These are phyloP conservation scores for Lepeophtheirus nordmannii DNA, from an alignment of 2,888 invertebrate genomes.

Conservation along the genomic window DNA sequence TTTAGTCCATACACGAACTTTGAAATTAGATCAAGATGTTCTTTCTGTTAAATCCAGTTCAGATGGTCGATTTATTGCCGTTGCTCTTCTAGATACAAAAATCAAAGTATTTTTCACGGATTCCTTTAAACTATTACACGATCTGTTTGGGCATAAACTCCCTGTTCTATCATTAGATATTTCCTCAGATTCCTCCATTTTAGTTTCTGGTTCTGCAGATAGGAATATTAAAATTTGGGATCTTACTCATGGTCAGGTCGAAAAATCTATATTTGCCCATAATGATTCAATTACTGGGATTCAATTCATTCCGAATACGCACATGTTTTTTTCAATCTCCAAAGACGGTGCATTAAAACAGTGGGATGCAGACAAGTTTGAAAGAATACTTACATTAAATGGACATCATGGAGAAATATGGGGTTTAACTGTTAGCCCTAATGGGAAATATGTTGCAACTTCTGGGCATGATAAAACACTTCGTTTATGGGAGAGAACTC, in stretches of 20 bases:
- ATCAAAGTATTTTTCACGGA: slow-evolving; percentile 89
- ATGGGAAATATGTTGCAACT: slow-evolving; percentile 51
- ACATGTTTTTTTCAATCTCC: slow-evolving; percentile 79
- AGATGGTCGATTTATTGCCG: slow-evolving; percentile 71
- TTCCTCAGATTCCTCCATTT: slow-evolving; percentile 64
- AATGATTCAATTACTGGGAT: slow-evolving; percentile 82
- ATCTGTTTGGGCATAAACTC: slow-evolving; percentile 87
- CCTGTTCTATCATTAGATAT: slow-evolving; percentile 88
- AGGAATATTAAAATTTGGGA: slow-evolving; percentile 96
- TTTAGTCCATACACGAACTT: slow-evolving; percentile 54
- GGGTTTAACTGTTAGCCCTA: slow-evolving; percentile 54
- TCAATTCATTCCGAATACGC: slow-evolving; percentile 75
- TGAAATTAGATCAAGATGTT: slow-evolving; percentile 64
- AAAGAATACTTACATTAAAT: slow-evolving; percentile 71
- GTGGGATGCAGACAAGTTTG: slow-evolving; percentile 88
- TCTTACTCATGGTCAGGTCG: slow-evolving; percentile 49
- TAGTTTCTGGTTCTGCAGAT: slow-evolving; percentile 88
- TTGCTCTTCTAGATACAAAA: slow-evolving; percentile 76
- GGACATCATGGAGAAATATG: slow-evolving; percentile 47
- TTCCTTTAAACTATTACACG: slow-evolving; percentile 82
- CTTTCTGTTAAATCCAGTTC: slow-evolving; percentile 60
- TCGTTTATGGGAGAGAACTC: slow-evolving; percentile 65
- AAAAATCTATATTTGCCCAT: slow-evolving; percentile 69
- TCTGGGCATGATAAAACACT: slow-evolving; percentile 77
- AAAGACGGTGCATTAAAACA: slow-evolving; percentile 88